Evolutionary conservation across 2,888 invertebrate species (phyloP).

Genomic region (Amphipyra tragopoginis): DNA sequence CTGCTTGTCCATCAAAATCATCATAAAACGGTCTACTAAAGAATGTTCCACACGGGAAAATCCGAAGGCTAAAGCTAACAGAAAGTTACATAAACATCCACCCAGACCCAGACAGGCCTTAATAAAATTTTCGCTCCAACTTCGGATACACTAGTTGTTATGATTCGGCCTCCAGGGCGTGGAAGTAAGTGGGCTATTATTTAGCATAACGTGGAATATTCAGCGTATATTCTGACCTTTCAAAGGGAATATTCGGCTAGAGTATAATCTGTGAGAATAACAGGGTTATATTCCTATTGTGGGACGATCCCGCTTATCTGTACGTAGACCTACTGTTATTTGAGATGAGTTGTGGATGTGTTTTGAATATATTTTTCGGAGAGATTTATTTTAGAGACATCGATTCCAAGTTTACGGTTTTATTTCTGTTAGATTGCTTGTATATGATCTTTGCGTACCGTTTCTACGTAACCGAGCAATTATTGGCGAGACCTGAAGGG

Average conservation of each 20-base stretch:
- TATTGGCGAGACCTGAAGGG: no score
- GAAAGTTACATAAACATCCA: neutral
- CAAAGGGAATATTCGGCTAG: slow-evolving; percentile 31
- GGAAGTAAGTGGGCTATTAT: slow-evolving; percentile 36
- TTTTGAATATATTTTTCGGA: neutral
- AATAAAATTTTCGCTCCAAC: slow-evolving; percentile 15
- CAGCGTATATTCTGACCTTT: slow-evolving; percentile 40
- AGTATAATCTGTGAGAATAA: slow-evolving; percentile 38
- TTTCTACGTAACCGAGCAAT: no score
- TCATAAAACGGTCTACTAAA: no score
- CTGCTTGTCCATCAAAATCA: no score
- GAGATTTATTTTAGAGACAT: no score
- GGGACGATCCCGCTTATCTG: slow-evolving; percentile 6
- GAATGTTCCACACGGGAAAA: no score
- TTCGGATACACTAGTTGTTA: slow-evolving; percentile 23
- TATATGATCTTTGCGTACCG: no score
- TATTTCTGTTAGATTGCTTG: no score
- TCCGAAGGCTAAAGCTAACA: neutral
- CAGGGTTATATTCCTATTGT: slow-evolving; percentile 19
- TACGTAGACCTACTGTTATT: neutral
- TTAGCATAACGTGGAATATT: slow-evolving; percentile 46
- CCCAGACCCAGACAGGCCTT: slow-evolving; percentile 2
- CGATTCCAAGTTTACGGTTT: no score
- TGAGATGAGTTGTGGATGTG: neutral
- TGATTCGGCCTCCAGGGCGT: slow-evolving; percentile 12